phyloP scores from a whole-genome alignment of 2,113 vertebrate species.

The Platycercus adscitus region DNA sequence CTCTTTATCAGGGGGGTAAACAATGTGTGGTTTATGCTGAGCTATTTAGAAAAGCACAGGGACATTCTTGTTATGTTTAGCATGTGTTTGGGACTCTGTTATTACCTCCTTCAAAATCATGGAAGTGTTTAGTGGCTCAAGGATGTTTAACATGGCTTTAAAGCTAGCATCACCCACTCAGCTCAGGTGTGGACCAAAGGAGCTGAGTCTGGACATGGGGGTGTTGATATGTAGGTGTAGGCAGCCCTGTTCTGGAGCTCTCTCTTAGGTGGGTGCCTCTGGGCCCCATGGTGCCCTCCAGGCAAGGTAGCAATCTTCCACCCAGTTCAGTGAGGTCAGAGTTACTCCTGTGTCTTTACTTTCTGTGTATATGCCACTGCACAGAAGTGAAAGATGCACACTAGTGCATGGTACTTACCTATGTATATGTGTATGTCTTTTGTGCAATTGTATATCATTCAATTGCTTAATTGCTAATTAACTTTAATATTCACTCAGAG shows the following conservation, averaged over 20 bases:
- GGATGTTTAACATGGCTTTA: neutral
- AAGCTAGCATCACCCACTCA: neutral
- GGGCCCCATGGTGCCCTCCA: neutral
- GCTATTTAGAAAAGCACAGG: neutral
- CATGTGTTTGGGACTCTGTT: neutral
- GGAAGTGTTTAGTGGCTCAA: neutral
- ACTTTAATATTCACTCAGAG: neutral
- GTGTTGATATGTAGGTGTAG: rapidly evolving
- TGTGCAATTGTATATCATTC: neutral
- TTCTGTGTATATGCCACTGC: neutral
- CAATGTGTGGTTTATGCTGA: neutral
- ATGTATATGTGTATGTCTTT: neutral
- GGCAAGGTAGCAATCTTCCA: neutral
- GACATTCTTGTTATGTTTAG: neutral
- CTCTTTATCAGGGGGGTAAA: neutral
- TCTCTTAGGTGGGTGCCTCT: neutral
- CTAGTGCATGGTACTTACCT: neutral
- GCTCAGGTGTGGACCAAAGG: neutral
- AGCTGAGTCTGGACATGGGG: neutral
- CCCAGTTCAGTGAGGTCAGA: neutral
- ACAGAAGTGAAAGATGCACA: neutral
- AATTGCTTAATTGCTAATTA: slow-evolving; percentile 29
- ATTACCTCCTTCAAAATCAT: neutral
- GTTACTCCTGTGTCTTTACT: neutral
- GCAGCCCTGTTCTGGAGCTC: neutral